These are phyloP conservation scores for Aphelocoma coerulescens DNA, from an alignment of 2,113 vertebrate species.

Conservation along the genomic window DNA sequence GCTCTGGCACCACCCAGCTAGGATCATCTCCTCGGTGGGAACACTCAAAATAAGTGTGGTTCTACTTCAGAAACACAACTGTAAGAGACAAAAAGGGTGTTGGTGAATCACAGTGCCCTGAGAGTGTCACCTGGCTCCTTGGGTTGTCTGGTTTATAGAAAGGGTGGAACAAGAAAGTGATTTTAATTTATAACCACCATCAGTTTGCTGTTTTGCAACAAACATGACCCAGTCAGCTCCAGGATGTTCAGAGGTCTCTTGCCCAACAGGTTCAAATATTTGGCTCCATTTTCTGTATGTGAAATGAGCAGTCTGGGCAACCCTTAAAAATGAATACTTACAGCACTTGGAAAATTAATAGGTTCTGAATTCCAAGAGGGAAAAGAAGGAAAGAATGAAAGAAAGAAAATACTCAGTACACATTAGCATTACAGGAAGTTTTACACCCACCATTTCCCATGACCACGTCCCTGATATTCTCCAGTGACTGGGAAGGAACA, in stretches of 20 bases:
- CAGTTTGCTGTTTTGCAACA: not conserved
- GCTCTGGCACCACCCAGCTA: not conserved
- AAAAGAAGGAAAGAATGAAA: not conserved
- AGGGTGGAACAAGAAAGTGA: not conserved
- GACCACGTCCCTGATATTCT: not conserved
- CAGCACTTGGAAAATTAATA: not conserved
- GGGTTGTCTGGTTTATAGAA: not conserved
- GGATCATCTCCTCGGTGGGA: accelerated
- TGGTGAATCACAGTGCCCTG: not conserved
- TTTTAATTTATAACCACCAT: not conserved
- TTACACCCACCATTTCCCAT: not conserved
- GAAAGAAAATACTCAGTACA: not conserved
- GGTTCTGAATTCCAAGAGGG: not conserved
- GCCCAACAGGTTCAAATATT: not conserved
- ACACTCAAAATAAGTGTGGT: not conserved
- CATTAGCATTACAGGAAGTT: not conserved
- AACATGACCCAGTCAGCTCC: not conserved
- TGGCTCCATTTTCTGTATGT: not conserved
- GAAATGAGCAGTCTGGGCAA: not conserved
- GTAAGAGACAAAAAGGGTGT: not conserved
- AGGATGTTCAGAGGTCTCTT: not conserved
- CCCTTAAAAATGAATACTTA: not conserved
- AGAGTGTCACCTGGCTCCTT: not conserved
- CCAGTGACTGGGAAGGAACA: not conserved
- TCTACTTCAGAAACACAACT: not conserved